Percentiles rank a stretch among this genome's conserved stretches.
These are phyloP conservation scores for Hydrocynus forskahlii DNA, from an alignment of 2,797 vertebrate genomes.

Conservation along the genomic window DNA sequence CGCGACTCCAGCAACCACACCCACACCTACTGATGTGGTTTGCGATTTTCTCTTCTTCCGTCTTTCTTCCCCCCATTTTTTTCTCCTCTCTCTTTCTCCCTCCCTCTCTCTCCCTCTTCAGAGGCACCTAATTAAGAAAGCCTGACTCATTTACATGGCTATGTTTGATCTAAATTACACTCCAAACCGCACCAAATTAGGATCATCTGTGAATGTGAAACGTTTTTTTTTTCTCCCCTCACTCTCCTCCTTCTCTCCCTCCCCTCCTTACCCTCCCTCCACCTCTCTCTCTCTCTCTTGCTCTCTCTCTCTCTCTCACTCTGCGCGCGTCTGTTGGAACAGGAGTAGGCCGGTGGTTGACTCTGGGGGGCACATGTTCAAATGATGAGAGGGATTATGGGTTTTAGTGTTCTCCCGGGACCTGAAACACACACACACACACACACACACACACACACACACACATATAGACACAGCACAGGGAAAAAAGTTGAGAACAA, in stretches of 20 bases:
- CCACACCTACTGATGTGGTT: constrained; percentile 95
- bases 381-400: constrained; percentile 93
- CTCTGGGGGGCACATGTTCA: constrained; percentile 96
- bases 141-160: constrained; percentile 99
- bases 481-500: constrained; percentile 83
- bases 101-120: constrained; percentile 71
- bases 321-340: constrained; percentile 80
- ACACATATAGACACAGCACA: constrained; percentile 62
- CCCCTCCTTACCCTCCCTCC: constrained; percentile 39
- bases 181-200: constrained; percentile 99
- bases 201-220: constrained; percentile 98
- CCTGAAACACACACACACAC: constrained; percentile 63
- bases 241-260: constrained; percentile 36
- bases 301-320: constrained; percentile 4
- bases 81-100: constrained; percentile 33
- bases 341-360: constrained; percentile 74
- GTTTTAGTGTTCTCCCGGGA: constrained; percentile 88
- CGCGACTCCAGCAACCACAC: constrained; percentile 84
- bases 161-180: constrained; percentile 99
- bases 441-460: constrained; percentile 32
- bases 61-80: constrained; percentile 31
- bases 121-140: constrained; percentile 98
- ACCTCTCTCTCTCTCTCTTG: constrained; percentile 9
- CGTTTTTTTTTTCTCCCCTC: constrained; percentile 76
- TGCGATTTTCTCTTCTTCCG: constrained; percentile 75